Conservation (phyloP, 2,888 invertebrate genomes). For the Polietes domitor region DNA sequence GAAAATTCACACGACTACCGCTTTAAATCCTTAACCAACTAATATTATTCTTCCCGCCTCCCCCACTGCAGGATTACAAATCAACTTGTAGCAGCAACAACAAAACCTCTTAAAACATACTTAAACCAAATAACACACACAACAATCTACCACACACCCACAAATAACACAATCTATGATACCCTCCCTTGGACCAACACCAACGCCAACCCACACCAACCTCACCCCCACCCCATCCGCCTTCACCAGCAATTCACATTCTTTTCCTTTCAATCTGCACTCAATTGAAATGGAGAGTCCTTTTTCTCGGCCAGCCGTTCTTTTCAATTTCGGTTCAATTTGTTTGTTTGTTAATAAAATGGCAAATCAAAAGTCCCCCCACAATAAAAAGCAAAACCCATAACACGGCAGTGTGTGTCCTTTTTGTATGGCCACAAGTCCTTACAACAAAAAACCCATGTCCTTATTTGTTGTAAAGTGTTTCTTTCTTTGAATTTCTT, state of each 20-base stretch:
- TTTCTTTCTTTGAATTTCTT: slow-evolving; percentile 50
- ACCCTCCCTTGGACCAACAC: no score
- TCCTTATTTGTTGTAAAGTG: slow-evolving; percentile 25
- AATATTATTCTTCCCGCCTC: no score
- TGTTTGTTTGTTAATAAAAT: slow-evolving; percentile 55
- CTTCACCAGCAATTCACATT: no score
- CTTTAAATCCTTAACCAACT: no score
- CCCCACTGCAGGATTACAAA: neutral
- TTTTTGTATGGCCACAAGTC: slow-evolving; percentile 13
- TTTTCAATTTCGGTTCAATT: slow-evolving; percentile 60
- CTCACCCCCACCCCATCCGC: neutral
- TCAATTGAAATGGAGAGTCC: slow-evolving; percentile 35
- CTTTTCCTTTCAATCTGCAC: slow-evolving; percentile 42
- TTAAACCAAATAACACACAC: slow-evolving; percentile 37
- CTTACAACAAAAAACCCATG: slow-evolving; percentile 10
- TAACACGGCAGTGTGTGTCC: neutral
- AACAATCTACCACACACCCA: neutral
- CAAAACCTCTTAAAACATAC: slow-evolving; percentile 18
- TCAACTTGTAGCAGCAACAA: slow-evolving; percentile 18
- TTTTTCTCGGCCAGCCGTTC: slow-evolving; percentile 20
- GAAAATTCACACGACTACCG: no score
- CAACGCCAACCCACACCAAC: no score
- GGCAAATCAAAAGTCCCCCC: slow-evolving; percentile 62
- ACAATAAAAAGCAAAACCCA: slow-evolving; percentile 11
- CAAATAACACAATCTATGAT: slow-evolving; percentile 52